phyloP scores from a whole-genome alignment of 2,797 vertebrate species.

The Bryconaethiops microstoma region DNA sequence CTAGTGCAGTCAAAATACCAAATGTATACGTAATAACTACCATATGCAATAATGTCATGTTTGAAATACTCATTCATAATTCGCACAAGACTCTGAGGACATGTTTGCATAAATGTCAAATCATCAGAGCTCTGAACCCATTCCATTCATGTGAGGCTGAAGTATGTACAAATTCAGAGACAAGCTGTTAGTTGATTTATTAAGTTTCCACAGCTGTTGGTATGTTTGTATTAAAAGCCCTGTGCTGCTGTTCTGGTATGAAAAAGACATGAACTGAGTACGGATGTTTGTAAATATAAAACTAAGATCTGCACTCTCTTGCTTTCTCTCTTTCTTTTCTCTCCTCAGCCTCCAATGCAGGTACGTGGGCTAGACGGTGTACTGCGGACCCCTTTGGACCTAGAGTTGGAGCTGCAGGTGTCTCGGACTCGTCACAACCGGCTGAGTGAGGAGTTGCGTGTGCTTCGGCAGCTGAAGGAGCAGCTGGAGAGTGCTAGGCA shows the following conservation, averaged over 20 bases:
- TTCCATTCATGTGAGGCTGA: not conserved
- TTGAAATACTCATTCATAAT: not conserved
- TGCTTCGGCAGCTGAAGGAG: constrained; percentile 87
- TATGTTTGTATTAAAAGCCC: not conserved
- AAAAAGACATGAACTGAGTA: not conserved
- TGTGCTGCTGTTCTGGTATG: not conserved
- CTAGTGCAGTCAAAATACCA: no score
- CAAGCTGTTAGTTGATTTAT: not conserved
- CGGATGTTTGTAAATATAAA: not conserved
- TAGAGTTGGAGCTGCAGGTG: constrained; percentile 95
- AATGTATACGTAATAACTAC: not conserved
- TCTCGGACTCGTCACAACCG: constrained; percentile 89
- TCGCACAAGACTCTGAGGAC: not conserved
- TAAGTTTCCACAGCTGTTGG: not conserved
- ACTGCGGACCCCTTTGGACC: constrained; percentile 89
- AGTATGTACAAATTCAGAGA: not conserved
- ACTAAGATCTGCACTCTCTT: not conserved
- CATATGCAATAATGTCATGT: not conserved
- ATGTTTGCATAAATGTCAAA: not conserved
- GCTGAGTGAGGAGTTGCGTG: constrained; percentile 86
- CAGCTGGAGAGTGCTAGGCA: constrained; percentile 88
- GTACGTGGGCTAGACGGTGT: constrained; percentile 78
- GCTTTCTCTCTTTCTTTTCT: not conserved
- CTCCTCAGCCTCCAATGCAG: constrained; percentile 66
- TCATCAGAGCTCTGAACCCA: not conserved